phyloP scores from a whole-genome alignment of 2,888 invertebrate genomes.

The Aromia moschata region DNA sequence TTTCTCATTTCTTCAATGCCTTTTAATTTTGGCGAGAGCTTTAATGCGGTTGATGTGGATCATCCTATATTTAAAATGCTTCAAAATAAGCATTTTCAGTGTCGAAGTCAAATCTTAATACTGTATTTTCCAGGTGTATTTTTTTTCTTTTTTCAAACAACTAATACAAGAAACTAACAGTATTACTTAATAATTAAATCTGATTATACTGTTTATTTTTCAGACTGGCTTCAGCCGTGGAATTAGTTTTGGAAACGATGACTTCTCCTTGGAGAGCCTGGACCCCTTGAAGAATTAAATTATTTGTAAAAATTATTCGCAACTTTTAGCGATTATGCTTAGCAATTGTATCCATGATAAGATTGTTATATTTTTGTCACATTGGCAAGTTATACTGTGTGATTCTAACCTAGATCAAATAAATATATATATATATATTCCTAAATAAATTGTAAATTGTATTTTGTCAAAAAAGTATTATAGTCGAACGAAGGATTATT shows the following conservation, averaged over 20 bases:
- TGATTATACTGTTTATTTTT: constrained; percentile 54
- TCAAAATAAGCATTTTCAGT: too few species aligned
- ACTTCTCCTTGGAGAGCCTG: constrained; percentile 92
- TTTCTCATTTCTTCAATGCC: too few species aligned
- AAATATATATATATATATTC: constrained; percentile 38
- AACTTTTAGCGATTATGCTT: constrained; percentile 15
- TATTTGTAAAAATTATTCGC: constrained; percentile 32
- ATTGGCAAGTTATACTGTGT: constrained; percentile 49
- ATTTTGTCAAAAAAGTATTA: constrained; percentile 22
- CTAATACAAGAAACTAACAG: too few species aligned
- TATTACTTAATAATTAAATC: constrained; percentile 12
- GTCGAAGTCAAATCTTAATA: too few species aligned
- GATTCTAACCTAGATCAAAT: constrained; percentile 48
- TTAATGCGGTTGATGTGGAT: too few species aligned
- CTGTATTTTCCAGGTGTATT: too few species aligned
- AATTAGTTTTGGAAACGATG: constrained; percentile 88
- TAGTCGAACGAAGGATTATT: constrained; percentile 34
- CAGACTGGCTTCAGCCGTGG: constrained; percentile 92
- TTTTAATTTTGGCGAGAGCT: too few species aligned
- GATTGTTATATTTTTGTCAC: constrained; percentile 45
- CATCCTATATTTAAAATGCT: too few species aligned
- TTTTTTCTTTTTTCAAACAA: too few species aligned
- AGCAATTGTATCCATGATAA: constrained; percentile 29
- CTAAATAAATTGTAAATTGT: constrained; percentile 29
- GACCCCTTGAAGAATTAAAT: constrained; percentile 84